Evolutionary conservation across 2,113 vertebrate genomes (phyloP).

Genomic region (Panthera tigris): DNA sequence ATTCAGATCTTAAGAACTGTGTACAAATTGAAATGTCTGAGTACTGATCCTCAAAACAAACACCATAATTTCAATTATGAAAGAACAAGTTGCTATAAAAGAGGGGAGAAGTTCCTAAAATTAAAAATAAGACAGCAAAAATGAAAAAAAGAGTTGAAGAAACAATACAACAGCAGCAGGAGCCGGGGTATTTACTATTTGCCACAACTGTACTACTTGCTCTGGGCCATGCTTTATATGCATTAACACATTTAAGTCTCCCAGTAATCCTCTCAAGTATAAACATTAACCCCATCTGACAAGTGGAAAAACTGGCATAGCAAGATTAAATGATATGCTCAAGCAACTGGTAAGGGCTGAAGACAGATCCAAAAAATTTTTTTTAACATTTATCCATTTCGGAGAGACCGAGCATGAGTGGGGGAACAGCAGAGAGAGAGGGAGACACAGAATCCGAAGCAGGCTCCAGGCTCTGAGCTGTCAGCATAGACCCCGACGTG

Average conservation of each 20-base stretch:
- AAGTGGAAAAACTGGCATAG: not conserved
- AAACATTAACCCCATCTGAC: not conserved
- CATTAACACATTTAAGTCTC: not conserved
- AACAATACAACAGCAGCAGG: not conserved
- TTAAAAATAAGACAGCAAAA: not conserved
- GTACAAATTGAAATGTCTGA: not conserved
- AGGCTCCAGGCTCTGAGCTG: too few species aligned
- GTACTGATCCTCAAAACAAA: not conserved
- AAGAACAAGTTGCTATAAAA: not conserved
- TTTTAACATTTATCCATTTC: too few species aligned
- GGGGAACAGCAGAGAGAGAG: too few species aligned
- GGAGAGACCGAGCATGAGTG: too few species aligned
- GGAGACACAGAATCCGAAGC: too few species aligned
- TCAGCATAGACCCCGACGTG: too few species aligned
- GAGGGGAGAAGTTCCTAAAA: not conserved
- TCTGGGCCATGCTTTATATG: not conserved
- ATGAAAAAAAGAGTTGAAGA: not conserved
- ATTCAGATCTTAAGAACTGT: not conserved
- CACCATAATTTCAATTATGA: not conserved
- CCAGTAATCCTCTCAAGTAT: not conserved
- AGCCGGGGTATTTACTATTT: not conserved
- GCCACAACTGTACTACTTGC: not conserved
- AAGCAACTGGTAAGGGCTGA: not conserved
- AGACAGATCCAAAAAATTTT: not conserved
- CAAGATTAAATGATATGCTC: not conserved